A percentile compares a stretch with the other conserved stretches of the same genome.
These are phyloP conservation scores for Azorinus chamasolen DNA, from an alignment of 2,888 invertebrate genomes.

Conservation along the genomic window DNA sequence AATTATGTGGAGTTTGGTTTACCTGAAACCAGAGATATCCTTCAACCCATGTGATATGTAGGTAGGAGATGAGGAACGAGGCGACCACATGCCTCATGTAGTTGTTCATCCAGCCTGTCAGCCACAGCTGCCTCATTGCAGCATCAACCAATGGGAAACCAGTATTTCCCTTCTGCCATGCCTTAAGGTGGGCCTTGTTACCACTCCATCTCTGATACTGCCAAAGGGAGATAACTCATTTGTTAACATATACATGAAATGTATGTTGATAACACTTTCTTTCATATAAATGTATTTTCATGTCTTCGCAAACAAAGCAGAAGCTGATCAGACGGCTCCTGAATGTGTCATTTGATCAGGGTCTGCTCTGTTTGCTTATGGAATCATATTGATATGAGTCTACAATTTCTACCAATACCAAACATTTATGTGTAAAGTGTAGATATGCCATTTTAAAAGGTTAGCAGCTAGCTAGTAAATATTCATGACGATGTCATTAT, in stretches of 20 bases:
- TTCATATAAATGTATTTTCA: neutral
- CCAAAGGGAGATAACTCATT: conserved; percentile 1
- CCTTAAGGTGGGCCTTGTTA: conserved; percentile 66
- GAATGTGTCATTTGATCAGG: no score
- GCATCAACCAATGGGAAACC: conserved; percentile 75
- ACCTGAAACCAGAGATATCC: conserved; percentile 78
- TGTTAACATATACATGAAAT: neutral
- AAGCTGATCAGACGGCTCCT: no score
- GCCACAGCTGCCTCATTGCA: conserved; percentile 74
- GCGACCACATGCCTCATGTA: conserved; percentile 75
- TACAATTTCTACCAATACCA: no score
- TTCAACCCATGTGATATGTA: conserved; percentile 72
- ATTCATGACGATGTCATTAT: no score
- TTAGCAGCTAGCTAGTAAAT: no score
- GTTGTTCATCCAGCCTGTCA: conserved; percentile 75
- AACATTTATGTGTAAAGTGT: no score
- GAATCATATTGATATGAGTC: no score
- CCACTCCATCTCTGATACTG: conserved; percentile 73
- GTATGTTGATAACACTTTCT: neutral
- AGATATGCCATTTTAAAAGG: no score
- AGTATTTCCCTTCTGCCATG: conserved; percentile 74
- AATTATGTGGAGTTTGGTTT: no score
- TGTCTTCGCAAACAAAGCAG: no score
- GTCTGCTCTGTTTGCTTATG: no score
- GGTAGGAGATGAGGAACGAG: conserved; percentile 74